These are phyloP conservation scores for Calidris pugnax DNA, from an alignment of 2,113 vertebrate species.

Conservation along the genomic window DNA sequence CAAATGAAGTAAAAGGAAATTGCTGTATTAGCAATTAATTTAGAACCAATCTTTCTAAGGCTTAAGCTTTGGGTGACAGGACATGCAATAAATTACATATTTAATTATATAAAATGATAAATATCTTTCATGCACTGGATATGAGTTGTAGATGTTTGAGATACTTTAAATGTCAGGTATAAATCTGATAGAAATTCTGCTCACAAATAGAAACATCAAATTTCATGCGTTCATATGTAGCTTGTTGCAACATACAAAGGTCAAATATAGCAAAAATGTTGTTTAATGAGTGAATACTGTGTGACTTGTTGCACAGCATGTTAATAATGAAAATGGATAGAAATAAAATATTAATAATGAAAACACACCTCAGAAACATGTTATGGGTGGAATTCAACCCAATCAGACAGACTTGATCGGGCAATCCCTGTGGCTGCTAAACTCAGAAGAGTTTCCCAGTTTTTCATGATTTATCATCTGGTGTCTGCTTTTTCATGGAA, in stretches of 20 bases:
- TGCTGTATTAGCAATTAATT: conserved; percentile 22
- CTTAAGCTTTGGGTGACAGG: not conserved
- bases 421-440: not conserved
- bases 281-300: not conserved
- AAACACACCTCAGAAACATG: not conserved
- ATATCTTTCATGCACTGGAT: not conserved
- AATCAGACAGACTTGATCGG: not conserved
- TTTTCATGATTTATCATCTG: not conserved
- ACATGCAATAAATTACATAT: conserved; percentile 1
- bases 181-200: not conserved
- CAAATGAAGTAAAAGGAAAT: conserved; percentile 25
- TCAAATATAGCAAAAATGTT: not conserved
- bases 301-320: rapidly evolving
- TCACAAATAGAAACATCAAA: not conserved
- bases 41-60: not conserved
- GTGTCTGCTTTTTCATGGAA: not conserved
- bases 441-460: not conserved
- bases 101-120: not conserved
- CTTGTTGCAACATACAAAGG: not conserved
- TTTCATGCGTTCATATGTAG: not conserved
- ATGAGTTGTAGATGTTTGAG: not conserved
- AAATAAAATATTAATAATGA: not conserved
- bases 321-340: not conserved
- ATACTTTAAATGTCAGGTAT: not conserved
- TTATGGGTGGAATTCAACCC: not conserved